These are phyloP conservation scores for Esox masquinongy DNA, from an alignment of 2,797 vertebrate genomes.

Conservation along the genomic window DNA sequence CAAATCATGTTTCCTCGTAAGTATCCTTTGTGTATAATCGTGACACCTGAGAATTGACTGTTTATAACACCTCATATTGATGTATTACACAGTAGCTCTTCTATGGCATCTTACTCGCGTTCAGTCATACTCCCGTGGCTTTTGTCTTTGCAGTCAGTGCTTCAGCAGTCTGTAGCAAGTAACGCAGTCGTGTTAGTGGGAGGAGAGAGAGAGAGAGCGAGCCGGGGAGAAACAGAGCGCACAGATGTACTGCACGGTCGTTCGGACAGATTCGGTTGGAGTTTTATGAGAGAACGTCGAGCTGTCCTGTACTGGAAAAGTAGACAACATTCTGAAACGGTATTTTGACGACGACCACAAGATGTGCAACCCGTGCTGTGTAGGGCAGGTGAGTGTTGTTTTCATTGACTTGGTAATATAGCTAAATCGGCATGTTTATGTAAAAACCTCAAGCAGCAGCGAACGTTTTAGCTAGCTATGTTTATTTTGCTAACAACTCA, in stretches of 20 bases:
- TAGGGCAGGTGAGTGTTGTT: slow-evolving; percentile 73
- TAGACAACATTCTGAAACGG: slow-evolving; percentile 8
- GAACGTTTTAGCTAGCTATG: not conserved
- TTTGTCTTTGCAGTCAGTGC: slow-evolving; percentile 20
- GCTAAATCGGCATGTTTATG: not conserved
- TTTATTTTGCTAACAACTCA: not conserved
- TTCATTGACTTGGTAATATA: not conserved
- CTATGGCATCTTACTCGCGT: not conserved
- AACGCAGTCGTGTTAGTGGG: slow-evolving; percentile 19
- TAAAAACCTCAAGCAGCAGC: not conserved
- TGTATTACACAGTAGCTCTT: not conserved
- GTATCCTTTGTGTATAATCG: not conserved
- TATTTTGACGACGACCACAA: slow-evolving; percentile 19
- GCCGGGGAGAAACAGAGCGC: slow-evolving; percentile 13
- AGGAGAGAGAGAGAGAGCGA: slow-evolving; percentile 11
- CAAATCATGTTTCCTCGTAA: not conserved
- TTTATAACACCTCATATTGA: not conserved
- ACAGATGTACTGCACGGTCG: not conserved
- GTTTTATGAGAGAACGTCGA: slow-evolving; percentile 29
- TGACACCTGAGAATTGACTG: not conserved
- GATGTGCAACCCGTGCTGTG: slow-evolving; percentile 75
- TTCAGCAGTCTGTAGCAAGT: slow-evolving; percentile 3
- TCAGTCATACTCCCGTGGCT: slow-evolving; percentile 9
- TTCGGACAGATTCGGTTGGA: slow-evolving; percentile 13
- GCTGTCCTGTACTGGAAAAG: slow-evolving; percentile 8